Evolutionary conservation across 2,113 vertebrate genomes (phyloP), one percentile per base, ranked within the genome.

Genomic region (Ariopsis seemanni): DNA sequence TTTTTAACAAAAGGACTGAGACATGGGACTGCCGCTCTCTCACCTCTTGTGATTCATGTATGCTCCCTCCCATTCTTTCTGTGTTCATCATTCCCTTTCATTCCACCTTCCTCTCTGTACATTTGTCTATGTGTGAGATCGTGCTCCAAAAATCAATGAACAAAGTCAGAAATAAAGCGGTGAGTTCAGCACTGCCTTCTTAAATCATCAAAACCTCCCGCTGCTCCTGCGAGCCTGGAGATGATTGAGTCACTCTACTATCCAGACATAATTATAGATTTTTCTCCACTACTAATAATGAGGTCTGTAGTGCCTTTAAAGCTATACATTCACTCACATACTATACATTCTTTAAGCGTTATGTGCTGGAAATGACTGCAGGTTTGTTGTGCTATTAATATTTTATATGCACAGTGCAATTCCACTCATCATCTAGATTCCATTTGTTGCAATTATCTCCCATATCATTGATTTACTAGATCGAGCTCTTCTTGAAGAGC

Each of bases 351-450:
- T 69, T 85, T 27, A 67, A 77, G 42, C 55, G 69, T 58, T 79
- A 22, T 78, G 55, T 60, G 57, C 71, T 83, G 65, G 55, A 48
- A 9, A 71, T 50, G 69, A 75, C 65, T 42, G 14, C 58, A 18
- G 11, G 50, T 83, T 69, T 78, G 72, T 42, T 84, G 86, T 81
- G 69, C 60, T 72, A 65, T 89, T 60, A 80, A 84, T 89, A 85
- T 87, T 89, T 85, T 74, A 81, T 20, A 55, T 15, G 20, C 18
- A 55, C 82, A 71, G 25, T 62, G 69, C 58, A 83, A 69, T 52
- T 22, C 34, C 30, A 18, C 34, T 65, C 58, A 83, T 75, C 80
- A 83, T 78, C 52, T 55, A 18, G 22, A 53, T 78, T 85, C 12
- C 75, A 82, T 55, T 89, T 85, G 34, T 87, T 84, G 69, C 34